These are phyloP conservation scores for Aphelenchoides fujianensis DNA, from an alignment of 1,140 invertebrate species.

Conservation along the genomic window DNA sequence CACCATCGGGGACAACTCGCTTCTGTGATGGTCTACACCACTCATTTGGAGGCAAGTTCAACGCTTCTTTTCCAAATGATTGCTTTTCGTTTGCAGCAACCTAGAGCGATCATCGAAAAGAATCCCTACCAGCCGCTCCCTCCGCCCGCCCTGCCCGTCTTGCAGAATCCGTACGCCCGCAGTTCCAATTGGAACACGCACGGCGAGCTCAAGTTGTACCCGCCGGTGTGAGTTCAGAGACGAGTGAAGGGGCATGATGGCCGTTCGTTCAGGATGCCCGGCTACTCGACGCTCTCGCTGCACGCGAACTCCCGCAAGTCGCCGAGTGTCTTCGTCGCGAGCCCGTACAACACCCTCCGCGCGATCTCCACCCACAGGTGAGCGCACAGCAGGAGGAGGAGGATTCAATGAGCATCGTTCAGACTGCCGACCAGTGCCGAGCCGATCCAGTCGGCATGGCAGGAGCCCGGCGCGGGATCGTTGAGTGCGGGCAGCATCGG, in stretches of 20 bases:
- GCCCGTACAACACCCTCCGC: slow-evolving; percentile 60
- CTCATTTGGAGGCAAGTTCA: slow-evolving; percentile 48
- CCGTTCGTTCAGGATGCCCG: slow-evolving; percentile 49
- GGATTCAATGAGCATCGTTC: background rate
- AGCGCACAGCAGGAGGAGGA: background rate
- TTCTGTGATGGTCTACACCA: slow-evolving; percentile 52
- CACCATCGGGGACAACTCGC: slow-evolving; percentile 52
- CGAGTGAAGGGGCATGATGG: background rate
- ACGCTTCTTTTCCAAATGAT: slow-evolving; percentile 26
- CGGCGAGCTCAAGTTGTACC: slow-evolving; percentile 60
- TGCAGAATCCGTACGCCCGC: slow-evolving; percentile 56
- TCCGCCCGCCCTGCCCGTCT: slow-evolving; percentile 58
- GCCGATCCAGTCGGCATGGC: slow-evolving; percentile 1
- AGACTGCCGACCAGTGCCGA: slow-evolving; percentile 34
- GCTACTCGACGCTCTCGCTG: slow-evolving; percentile 60
- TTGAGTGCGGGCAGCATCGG: slow-evolving; percentile 28
- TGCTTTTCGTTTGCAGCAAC: slow-evolving; percentile 50
- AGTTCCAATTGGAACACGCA: slow-evolving; percentile 51
- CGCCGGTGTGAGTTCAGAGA: slow-evolving; percentile 52
- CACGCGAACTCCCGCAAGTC: slow-evolving; percentile 42
- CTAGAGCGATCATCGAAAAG: slow-evolving; percentile 55
- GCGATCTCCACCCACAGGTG: slow-evolving; percentile 55
- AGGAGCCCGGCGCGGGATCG: slow-evolving; percentile 24
- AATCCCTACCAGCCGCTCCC: slow-evolving; percentile 61
- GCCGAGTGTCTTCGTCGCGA: slow-evolving; percentile 54